phyloP scores from a whole-genome alignment of 2,113 vertebrate genomes.

The Platichthys stellatus region DNA sequence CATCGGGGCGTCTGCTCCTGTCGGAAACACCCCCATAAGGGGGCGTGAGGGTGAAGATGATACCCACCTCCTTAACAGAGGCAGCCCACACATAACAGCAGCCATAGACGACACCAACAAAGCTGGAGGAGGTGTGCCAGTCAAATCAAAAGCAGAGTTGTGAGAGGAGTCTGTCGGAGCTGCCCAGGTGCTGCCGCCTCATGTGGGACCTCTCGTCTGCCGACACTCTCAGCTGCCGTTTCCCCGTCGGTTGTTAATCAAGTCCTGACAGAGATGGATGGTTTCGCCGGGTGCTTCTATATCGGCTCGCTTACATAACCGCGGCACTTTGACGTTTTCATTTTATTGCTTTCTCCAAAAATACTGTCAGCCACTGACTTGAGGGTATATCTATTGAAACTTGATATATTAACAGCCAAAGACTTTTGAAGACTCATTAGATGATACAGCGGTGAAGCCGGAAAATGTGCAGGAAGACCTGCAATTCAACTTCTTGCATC shows the following conservation, averaged over 20 bases:
- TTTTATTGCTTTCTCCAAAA: not conserved
- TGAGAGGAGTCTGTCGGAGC: constrained; percentile 43
- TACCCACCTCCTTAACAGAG: constrained; percentile 51
- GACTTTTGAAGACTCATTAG: not conserved
- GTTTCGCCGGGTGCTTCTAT: constrained; percentile 1
- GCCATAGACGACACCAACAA: constrained; percentile 72
- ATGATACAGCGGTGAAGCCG: not conserved
- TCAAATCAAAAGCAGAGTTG: constrained; percentile 65
- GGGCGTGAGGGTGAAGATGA: constrained; percentile 72
- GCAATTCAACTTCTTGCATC: too few relatives aligned
- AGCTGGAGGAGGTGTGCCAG: constrained; percentile 47
- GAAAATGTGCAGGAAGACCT: too few relatives aligned
- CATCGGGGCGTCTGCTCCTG: constrained; percentile 7
- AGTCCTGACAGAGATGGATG: constrained; percentile 49
- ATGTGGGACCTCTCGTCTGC: constrained; percentile 36
- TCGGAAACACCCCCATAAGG: constrained; percentile 59
- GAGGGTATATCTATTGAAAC: not conserved
- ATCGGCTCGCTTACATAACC: constrained; percentile 18
- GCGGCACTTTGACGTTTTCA: not conserved
- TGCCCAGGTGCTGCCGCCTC: constrained; percentile 60
- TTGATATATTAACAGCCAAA: not conserved
- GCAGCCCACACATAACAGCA: constrained; percentile 67
- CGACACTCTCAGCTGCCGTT: constrained; percentile 24
- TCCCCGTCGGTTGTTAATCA: constrained; percentile 21
- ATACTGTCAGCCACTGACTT: not conserved